A percentile compares a stretch with the other conserved stretches of the same genome.
These are phyloP conservation scores for Podarcis lilfordi DNA, from an alignment of 2,797 vertebrate genomes.

Conservation along the genomic window DNA sequence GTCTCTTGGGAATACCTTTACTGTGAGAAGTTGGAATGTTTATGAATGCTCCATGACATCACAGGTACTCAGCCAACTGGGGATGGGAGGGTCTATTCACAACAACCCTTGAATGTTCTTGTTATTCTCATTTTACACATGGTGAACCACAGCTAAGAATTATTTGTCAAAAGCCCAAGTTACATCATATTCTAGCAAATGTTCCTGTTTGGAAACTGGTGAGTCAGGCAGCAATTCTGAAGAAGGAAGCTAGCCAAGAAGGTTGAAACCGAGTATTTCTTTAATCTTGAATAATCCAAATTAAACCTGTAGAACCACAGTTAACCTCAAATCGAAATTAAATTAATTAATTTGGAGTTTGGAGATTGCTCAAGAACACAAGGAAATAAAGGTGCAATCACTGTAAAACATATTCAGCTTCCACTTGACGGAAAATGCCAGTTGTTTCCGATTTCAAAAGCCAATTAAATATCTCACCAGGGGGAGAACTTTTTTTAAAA, in stretches of 20 bases:
- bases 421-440: background rate
- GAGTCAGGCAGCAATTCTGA: background rate
- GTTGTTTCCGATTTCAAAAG: constrained; percentile 1
- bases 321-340: background rate
- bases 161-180: background rate
- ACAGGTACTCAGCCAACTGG: background rate
- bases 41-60: background rate
- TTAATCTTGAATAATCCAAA: background rate
- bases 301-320: background rate
- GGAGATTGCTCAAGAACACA: background rate
- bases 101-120: background rate
- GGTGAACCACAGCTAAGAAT: background rate
- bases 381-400: background rate
- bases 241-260: background rate
- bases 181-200: background rate
- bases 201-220: background rate
- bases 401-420: background rate
- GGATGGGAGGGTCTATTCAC: background rate
- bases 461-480: background rate
- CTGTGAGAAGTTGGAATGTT: background rate
- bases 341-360: background rate
- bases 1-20: background rate
- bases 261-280: background rate
- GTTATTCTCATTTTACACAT: background rate
- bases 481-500: background rate